phyloP scores from a whole-genome alignment of 1,140 invertebrate species.

The Apolygus lucorum region DNA sequence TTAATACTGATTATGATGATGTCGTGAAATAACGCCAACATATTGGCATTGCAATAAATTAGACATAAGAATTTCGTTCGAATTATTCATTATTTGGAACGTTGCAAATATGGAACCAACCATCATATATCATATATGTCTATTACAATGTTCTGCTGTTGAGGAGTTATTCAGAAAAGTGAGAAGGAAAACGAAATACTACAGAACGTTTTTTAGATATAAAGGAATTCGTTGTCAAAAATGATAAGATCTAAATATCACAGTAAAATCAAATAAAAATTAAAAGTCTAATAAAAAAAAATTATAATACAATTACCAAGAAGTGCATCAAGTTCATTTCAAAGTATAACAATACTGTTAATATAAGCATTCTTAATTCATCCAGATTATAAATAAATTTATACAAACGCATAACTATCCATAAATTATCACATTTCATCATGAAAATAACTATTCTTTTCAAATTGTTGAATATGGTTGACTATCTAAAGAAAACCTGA shows the following conservation, averaged over 20 bases:
- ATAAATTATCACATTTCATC: background rate
- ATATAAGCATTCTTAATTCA: background rate
- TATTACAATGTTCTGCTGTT: background rate
- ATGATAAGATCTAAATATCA: conserved; percentile 19
- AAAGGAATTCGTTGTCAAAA: background rate
- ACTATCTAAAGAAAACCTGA: too few species aligned
- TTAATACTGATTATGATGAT: background rate
- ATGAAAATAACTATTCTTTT: background rate
- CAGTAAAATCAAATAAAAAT: conserved; percentile 6
- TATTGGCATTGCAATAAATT: too few species aligned
- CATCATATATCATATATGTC: background rate
- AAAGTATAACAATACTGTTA: background rate
- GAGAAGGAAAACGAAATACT: conserved; percentile 12
- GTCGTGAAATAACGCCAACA: background rate
- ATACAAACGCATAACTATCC: background rate
- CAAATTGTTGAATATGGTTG: too few species aligned
- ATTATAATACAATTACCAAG: background rate
- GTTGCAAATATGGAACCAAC: too few species aligned
- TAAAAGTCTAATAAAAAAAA: background rate
- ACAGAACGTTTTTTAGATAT: too few species aligned
- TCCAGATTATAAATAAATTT: background rate
- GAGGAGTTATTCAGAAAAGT: background rate
- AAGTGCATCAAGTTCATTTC: background rate
- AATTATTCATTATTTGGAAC: too few species aligned
- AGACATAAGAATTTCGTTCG: too few species aligned